phyloP scores from a whole-genome alignment of 1,140 invertebrate genomes.

The Holotrichia oblita region DNA sequence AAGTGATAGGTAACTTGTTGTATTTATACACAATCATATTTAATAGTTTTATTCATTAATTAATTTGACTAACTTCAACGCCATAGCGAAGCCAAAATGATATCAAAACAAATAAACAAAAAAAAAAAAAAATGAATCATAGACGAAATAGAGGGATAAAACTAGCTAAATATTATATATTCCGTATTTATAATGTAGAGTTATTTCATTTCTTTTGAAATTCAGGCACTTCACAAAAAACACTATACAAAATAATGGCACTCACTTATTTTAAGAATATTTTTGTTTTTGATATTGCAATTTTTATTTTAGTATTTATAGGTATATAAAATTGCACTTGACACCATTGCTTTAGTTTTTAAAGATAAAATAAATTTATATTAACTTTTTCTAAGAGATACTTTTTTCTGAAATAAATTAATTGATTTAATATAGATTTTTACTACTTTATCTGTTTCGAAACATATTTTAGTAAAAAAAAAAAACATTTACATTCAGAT shows the following conservation, averaged over 20 bases:
- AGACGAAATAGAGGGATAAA: background rate
- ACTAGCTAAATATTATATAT: background rate
- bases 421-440: background rate
- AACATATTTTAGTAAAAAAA: background rate
- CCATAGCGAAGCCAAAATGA: background rate
- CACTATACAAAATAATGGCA: slow-evolving; percentile 26
- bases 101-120: slow-evolving; percentile 10
- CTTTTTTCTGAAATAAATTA: background rate
- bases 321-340: slow-evolving; percentile 4
- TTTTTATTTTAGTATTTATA: background rate
- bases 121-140: too few relatives aligned
- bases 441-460: background rate
- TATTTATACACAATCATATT: background rate
- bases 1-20: background rate
- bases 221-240: background rate
- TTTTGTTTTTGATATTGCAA: slow-evolving; percentile 14
- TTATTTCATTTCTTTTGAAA: background rate
- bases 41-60: too few relatives aligned
- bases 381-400: background rate
- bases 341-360: slow-evolving; percentile 13
- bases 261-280: background rate
- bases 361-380: background rate
- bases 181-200: background rate
- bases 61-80: slow-evolving; percentile 21
- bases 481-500: background rate